phyloP scores from a whole-genome alignment of 2,888 invertebrate species.

The Lasioglossum malachurum region DNA sequence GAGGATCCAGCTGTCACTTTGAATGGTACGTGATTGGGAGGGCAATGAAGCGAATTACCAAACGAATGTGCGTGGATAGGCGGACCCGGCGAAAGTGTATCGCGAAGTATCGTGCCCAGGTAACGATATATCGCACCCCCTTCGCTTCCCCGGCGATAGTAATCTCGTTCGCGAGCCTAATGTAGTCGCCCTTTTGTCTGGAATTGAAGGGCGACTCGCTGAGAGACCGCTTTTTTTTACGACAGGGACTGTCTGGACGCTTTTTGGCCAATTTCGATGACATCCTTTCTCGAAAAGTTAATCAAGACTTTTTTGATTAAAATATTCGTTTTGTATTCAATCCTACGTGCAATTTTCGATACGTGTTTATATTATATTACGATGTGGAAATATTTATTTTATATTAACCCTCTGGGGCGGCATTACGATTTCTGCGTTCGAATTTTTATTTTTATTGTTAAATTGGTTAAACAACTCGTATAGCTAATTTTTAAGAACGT shows the following conservation, averaged over 20 bases:
- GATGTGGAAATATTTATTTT: too few relatives aligned
- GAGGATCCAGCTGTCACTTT: conserved; percentile 77
- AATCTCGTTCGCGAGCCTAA: conserved; percentile 56
- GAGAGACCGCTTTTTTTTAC: neutral
- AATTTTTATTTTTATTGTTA: neutral
- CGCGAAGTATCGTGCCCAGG: conserved; percentile 66
- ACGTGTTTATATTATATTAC: too few relatives aligned
- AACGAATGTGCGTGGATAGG: conserved; percentile 65
- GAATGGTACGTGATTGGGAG: conserved; percentile 81
- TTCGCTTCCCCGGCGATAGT: conserved; percentile 43
- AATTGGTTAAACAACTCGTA: neutral
- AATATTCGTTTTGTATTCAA: neutral
- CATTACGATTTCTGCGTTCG: neutral
- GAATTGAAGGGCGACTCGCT: conserved; percentile 13
- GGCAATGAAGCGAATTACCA: conserved; percentile 78
- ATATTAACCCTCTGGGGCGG: too few relatives aligned
- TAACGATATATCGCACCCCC: conserved; percentile 53
- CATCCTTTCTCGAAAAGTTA: neutral
- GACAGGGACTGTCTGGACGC: neutral
- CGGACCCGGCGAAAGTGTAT: conserved; percentile 65
- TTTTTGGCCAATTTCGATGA: neutral
- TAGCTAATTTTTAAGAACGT: neutral
- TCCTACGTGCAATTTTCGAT: neutral
- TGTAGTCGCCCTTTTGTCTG: conserved; percentile 40
- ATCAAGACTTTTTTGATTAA: neutral